phyloP scores from a whole-genome alignment of 1,140 invertebrate species.

The Scaptomyza montana region DNA sequence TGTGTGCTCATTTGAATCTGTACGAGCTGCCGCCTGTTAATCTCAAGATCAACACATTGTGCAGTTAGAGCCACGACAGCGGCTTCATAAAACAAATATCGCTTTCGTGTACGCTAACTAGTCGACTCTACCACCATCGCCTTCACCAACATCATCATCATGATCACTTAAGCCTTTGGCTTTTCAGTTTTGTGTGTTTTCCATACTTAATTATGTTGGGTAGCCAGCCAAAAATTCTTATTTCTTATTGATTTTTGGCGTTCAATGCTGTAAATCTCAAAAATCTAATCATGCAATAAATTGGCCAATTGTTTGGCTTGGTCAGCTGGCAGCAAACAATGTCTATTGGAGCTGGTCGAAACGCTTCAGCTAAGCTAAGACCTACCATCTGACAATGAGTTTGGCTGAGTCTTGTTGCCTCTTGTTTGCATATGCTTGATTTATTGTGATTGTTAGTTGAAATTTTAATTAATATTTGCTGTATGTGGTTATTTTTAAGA shows the following conservation, averaged over 20 bases:
- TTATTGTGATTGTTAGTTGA: conserved; percentile 52
- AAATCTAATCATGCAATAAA: conserved; percentile 82
- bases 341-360: conserved; percentile 27
- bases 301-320: conserved; percentile 75
- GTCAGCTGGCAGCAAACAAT: conserved; percentile 43
- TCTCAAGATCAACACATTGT: conserved; percentile 80
- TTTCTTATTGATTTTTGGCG: conserved; percentile 68
- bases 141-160: conserved; percentile 31
- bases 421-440: conserved; percentile 56
- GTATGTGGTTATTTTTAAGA: conserved; percentile 15
- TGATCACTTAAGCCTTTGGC: conserved; percentile 13
- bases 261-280: conserved; percentile 48
- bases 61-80: conserved; percentile 43
- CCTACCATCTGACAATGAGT: conserved; percentile 3
- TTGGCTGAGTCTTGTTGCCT: conserved; percentile 11
- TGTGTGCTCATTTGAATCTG: conserved; percentile 79
- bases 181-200: conserved; percentile 52
- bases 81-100: conserved; percentile 79
- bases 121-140: conserved; percentile 45
- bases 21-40: conserved; percentile 73
- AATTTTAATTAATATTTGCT: conserved; percentile 44
- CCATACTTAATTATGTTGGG: conserved; percentile 66
- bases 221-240: conserved; percentile 37
- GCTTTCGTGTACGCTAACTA: conserved; percentile 73
- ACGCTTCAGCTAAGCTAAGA: background rate